Evolutionary conservation across 2,113 vertebrate genomes (phyloP).

Genomic region (Synchiropus splendidus): DNA sequence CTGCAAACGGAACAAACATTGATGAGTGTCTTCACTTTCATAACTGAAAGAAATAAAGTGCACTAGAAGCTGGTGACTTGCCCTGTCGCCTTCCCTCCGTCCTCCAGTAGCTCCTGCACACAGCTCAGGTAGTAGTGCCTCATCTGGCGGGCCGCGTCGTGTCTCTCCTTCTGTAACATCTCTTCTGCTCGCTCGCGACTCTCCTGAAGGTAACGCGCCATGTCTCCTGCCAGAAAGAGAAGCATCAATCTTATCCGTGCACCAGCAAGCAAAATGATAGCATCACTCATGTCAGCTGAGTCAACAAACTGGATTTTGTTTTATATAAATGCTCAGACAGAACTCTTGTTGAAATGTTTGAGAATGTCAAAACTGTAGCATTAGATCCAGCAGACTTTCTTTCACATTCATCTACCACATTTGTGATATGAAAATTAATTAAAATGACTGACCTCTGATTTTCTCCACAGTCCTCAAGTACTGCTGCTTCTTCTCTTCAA

Average conservation of each 20-base stretch:
- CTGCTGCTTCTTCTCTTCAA: conserved; percentile 87
- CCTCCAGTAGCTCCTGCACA: conserved; percentile 84
- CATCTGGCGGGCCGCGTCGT: conserved; percentile 85
- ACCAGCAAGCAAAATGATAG: too few species aligned
- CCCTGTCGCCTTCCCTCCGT: conserved; percentile 75
- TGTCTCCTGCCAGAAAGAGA: conserved; percentile 71
- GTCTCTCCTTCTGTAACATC: conserved; percentile 80
- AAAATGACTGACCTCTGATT: conserved; percentile 82
- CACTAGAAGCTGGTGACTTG: conserved; percentile 32
- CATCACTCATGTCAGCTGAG: too few species aligned
- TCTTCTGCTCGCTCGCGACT: conserved; percentile 83
- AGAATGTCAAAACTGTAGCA: too few species aligned
- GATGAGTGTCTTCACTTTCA: background rate
- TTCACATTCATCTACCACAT: too few species aligned
- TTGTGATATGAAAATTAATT: too few species aligned
- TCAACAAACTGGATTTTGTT: too few species aligned
- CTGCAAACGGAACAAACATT: conserved; percentile 50
- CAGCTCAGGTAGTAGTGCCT: conserved; percentile 84
- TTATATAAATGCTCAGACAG: too few species aligned
- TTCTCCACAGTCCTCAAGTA: conserved; percentile 83
- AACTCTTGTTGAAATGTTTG: too few species aligned
- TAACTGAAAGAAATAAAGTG: too few species aligned
- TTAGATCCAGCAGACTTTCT: too few species aligned
- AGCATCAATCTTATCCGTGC: too few species aligned
- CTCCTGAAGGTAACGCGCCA: conserved; percentile 85